Conservation (phyloP, 2,888 invertebrate genomes). For the Nipponacmea schrenckii region DNA sequence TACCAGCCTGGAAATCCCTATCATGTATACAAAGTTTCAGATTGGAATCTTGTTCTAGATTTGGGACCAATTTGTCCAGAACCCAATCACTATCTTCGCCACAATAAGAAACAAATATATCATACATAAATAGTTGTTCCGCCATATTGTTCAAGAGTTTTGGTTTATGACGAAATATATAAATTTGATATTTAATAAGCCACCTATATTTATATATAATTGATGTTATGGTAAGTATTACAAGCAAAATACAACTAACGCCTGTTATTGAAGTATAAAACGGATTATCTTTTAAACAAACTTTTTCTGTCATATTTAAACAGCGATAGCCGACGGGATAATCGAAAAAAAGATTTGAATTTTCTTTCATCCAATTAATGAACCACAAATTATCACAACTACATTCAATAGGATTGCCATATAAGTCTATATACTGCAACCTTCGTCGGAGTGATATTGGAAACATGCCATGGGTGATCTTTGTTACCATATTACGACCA, state of each 20-base stretch:
- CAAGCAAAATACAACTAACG: neutral
- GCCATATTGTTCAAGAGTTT: constrained; percentile 35
- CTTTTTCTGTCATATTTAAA: neutral
- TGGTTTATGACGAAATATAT: neutral
- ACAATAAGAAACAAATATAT: constrained; percentile 79
- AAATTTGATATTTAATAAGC: constrained; percentile 8
- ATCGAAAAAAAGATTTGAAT: neutral
- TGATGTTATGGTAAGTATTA: neutral
- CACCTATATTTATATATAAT: constrained; percentile 16
- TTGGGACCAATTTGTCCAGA: constrained; percentile 74
- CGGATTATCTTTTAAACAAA: constrained; percentile 1
- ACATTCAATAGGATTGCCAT: constrained; percentile 74
- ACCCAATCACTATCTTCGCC: constrained; percentile 77
- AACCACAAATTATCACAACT: constrained; percentile 70
- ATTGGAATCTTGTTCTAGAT: constrained; percentile 72
- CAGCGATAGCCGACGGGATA: constrained; percentile 8
- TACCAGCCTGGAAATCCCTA: constrained; percentile 78
- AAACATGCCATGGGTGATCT: neutral
- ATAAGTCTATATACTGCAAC: constrained; percentile 70
- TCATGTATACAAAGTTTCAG: constrained; percentile 75
- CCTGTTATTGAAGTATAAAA: neutral
- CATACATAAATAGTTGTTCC: constrained; percentile 67
- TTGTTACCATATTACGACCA: neutral
- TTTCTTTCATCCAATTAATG: constrained; percentile 23
- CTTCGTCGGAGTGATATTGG: neutral